Percentiles rank a stretch among this genome's conserved stretches.
phyloP scores from a whole-genome alignment of 2,888 invertebrate species.

The Nesidiocoris tenuis region DNA sequence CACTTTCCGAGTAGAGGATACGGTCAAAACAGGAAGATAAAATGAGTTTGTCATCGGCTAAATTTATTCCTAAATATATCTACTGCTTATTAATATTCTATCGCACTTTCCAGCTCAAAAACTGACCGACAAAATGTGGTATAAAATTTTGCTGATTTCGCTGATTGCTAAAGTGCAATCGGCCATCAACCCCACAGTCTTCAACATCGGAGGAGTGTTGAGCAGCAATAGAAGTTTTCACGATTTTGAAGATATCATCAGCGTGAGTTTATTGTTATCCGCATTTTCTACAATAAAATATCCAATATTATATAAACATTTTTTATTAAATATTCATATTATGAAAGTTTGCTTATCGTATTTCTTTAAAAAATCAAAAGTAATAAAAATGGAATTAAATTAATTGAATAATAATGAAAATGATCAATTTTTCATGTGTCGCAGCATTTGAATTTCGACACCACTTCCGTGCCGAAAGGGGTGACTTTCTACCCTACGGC shows the following conservation, averaged over 20 bases:
- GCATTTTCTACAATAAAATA: no score
- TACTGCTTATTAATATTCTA: no score
- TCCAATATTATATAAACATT: no score
- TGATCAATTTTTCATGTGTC: slow-evolving; percentile 53
- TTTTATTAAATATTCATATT: no score
- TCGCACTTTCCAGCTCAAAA: no score
- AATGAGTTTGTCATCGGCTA: no score
- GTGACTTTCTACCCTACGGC: slow-evolving; percentile 85
- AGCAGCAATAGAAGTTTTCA: slow-evolving; percentile 77
- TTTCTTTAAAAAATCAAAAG: not conserved
- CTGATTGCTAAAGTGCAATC: not conserved
- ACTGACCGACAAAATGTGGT: slow-evolving; percentile 1
- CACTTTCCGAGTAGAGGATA: no score
- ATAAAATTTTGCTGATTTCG: not conserved
- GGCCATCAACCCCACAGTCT: slow-evolving; percentile 65
- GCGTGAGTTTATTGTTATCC: slow-evolving; percentile 66
- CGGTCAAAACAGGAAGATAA: no score
- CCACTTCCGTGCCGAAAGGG: slow-evolving; percentile 77
- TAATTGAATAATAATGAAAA: not conserved
- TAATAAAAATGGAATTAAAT: not conserved
- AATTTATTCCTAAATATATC: no score
- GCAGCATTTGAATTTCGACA: slow-evolving; percentile 84
- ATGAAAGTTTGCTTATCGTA: no score
- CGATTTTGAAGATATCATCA: slow-evolving; percentile 80
- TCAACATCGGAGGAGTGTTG: slow-evolving; percentile 90